Evolutionary conservation across 2,797 vertebrate genomes (phyloP), one percentile per base, ranked within the genome.

Genomic region (Threskiornis aethiopicus): DNA sequence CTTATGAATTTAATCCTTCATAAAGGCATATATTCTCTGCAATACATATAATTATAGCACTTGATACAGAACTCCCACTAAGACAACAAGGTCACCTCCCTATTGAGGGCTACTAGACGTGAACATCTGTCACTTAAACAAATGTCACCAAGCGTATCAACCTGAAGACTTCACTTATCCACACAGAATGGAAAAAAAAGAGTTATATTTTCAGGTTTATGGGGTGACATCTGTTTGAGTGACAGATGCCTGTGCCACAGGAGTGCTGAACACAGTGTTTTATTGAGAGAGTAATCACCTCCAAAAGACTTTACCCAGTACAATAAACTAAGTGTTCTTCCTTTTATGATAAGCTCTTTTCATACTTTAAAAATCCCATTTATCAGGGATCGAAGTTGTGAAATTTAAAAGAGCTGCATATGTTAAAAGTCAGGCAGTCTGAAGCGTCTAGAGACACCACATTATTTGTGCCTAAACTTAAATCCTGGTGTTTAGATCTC

Each of bases 61-160:
- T 83, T 76, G 57, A 92, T 57, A 88, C 8, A 4, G 31, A 96
- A 61, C 88, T 92, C 94, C 62, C 81, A 67, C 52, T 31, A 87
- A 94, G 91, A 72, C 85, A 79, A 62, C 77, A 90, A 84, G 93
- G 94, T 96, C 95, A 93, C 20, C 39, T 96, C 95, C 80, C 93
- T 87, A 73, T 2, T 52, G 93, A 94, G 75, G 75, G 52, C 71
- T 77, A 89, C 46, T 15, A 85, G 90, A 83, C 6, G 0, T 52
- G 76, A 97, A 93, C 93, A 97, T 95, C 95, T 97, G 93, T 85
- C 91, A 94, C 89, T 92, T 91, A 77, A 91, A 91, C 79, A 96
- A 94, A 94, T 79, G 84, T 80, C 90, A 96, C 89, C 0, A 7
- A 71, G 59, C 52, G 3, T 26, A 65, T 82, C 80, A 88, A 92